phyloP scores from a whole-genome alignment of 2,797 vertebrate species.

The Gallinago stenura region DNA sequence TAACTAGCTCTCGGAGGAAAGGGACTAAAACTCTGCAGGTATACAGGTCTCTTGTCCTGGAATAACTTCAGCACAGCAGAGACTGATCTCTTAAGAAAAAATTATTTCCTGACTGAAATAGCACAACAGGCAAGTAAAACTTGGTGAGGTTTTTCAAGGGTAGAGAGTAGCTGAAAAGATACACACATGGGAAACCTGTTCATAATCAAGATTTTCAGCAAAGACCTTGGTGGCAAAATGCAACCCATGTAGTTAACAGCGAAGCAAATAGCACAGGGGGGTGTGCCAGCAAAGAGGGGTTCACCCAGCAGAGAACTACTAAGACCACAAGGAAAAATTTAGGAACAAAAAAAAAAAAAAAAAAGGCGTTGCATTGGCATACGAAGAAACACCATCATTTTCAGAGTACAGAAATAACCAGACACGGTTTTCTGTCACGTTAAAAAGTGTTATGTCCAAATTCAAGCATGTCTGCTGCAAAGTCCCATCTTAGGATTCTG shows the following conservation, averaged over 20 bases:
- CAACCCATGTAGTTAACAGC: rapidly evolving
- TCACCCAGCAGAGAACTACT: not conserved
- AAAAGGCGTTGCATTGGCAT: not conserved
- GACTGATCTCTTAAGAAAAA: not conserved
- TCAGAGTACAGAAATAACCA: not conserved
- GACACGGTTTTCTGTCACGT: not conserved
- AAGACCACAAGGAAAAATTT: not conserved
- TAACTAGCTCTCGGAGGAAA: not conserved
- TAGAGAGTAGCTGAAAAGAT: not conserved
- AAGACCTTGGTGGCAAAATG: not conserved
- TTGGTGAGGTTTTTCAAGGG: not conserved
- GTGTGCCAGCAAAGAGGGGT: not conserved
- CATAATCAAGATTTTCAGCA: not conserved
- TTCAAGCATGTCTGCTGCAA: not conserved
- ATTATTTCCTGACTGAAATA: not conserved
- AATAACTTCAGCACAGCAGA: not conserved
- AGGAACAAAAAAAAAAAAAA: not conserved
- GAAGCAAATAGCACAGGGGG: not conserved
- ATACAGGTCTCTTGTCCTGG: not conserved
- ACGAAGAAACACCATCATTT: not conserved
- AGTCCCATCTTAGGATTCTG: not conserved
- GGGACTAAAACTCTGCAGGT: not conserved
- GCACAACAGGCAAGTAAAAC: not conserved
- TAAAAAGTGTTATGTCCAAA: not conserved
- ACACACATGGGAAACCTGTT: not conserved